Percentiles rank a stretch among this genome's conserved stretches.
Evolutionary conservation across 2,888 invertebrate genomes (phyloP).

Genomic region (Lochmaea crataegi): DNA sequence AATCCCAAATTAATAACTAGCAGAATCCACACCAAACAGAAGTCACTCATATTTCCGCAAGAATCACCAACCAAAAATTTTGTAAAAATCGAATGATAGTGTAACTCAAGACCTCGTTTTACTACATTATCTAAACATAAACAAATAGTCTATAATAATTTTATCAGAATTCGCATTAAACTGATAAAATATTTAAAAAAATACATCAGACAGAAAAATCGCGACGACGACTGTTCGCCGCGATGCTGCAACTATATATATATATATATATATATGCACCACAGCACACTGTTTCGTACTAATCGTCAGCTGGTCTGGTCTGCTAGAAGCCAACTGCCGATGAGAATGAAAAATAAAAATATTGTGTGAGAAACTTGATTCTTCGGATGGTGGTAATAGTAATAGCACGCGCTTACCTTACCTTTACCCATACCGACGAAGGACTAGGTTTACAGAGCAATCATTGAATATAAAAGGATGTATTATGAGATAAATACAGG

Average conservation of each 20-base stretch:
- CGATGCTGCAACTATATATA: not conserved
- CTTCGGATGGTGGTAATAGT: conserved; percentile 15
- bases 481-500: not conserved
- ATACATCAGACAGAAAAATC: not conserved
- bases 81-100: conserved; percentile 9
- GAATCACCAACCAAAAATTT: conserved; percentile 4
- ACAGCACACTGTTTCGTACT: conserved; percentile 4
- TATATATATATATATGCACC: not conserved
- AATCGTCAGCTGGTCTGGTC: not conserved
- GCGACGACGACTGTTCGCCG: not conserved
- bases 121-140: conserved; percentile 15
- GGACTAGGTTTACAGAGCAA: not conserved
- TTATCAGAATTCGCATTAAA: not conserved
- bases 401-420: conserved; percentile 7
- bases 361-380: conserved; percentile 14
- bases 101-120: not conserved
- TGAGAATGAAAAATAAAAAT: conserved; percentile 2
- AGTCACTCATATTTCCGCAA: conserved; percentile 43
- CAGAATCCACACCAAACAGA: conserved; percentile 42
- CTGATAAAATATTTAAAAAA: not conserved
- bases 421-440: not conserved
- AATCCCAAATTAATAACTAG: conserved; percentile 41
- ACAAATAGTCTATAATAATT: not conserved
- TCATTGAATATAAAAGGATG: not conserved
- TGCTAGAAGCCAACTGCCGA: conserved; percentile 6